A percentile compares a stretch with the other conserved stretches of the same genome.
These are phyloP conservation scores for Lymantria monacha DNA, from an alignment of 2,888 invertebrate genomes.

Conservation along the genomic window DNA sequence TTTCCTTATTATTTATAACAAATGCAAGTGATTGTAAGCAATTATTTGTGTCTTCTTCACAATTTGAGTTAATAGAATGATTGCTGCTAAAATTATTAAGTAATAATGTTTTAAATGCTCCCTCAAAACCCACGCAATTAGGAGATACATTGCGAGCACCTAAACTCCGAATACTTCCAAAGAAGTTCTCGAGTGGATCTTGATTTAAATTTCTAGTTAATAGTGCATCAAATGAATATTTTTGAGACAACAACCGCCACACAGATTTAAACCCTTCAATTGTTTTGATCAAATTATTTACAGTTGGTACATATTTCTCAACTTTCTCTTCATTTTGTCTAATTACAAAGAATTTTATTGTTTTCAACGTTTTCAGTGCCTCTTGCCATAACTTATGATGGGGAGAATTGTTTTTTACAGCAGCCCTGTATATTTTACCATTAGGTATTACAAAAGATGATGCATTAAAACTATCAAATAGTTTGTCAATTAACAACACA, in stretches of 20 bases:
- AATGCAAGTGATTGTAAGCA: background rate
- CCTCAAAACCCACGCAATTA: background rate
- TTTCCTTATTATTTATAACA: background rate
- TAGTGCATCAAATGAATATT: background rate
- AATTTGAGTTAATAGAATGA: background rate
- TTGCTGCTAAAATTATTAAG: background rate
- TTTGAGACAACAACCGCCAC: background rate
- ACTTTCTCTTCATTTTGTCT: background rate
- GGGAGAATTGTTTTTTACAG: background rate
- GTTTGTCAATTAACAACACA: background rate
- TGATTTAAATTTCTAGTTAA: background rate
- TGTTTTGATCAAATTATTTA: background rate
- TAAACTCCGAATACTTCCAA: background rate
- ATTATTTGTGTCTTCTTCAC: background rate
- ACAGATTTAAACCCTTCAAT: background rate
- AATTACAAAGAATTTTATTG: background rate
- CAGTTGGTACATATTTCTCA: background rate
- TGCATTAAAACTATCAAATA: background rate
- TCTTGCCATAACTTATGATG: background rate
- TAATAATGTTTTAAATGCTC: background rate
- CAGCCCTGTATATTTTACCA: background rate
- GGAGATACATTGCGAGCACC: background rate
- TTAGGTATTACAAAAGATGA: background rate
- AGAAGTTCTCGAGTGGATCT: background rate
- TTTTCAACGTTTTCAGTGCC: background rate